Evolutionary conservation across 2,113 vertebrate species (phyloP).

Genomic region (Gasterosteus nipponicus): DNA sequence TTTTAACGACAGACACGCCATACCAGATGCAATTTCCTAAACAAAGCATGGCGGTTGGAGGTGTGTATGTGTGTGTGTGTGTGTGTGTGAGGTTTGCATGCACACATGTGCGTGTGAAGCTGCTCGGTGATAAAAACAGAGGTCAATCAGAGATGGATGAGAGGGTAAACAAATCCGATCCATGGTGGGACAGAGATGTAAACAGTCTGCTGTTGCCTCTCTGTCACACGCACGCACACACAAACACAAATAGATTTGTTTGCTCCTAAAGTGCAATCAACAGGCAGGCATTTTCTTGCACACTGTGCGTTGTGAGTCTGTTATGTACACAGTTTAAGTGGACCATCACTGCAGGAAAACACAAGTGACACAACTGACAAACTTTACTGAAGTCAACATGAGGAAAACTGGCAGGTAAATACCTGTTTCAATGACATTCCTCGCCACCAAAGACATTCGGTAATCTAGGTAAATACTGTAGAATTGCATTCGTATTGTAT

Average conservation of each 20-base stretch:
- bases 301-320: slow-evolving; percentile 5
- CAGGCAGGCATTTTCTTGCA: slow-evolving; percentile 4
- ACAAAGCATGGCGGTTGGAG: slow-evolving; percentile 22
- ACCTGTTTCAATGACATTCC: slow-evolving; percentile 21
- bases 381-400: slow-evolving; percentile 19
- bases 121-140: slow-evolving; percentile 51
- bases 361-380: slow-evolving; percentile 53
- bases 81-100: slow-evolving; percentile 14
- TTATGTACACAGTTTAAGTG: slow-evolving; percentile 52
- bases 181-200: slow-evolving; percentile 3
- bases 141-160: slow-evolving; percentile 42
- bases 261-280: slow-evolving; percentile 34
- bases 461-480: slow-evolving; percentile 22
- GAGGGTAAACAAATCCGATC: slow-evolving; percentile 39
- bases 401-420: slow-evolving; percentile 30
- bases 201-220: slow-evolving; percentile 26
- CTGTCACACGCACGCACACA: background rate
- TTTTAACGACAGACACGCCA: slow-evolving; percentile 28
- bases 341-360: slow-evolving; percentile 70
- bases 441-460: slow-evolving; percentile 35
- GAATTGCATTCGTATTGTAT: slow-evolving; percentile 24
- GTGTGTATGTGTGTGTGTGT: slow-evolving; percentile 8
- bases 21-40: slow-evolving; percentile 58
- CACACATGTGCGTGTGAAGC: slow-evolving; percentile 28
- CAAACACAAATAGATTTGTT: background rate